A percentile compares a stretch with the other conserved stretches of the same genome.
Evolutionary conservation across 2,797 vertebrate genomes (phyloP).

Genomic region (Knipowitschia caucasica): DNA sequence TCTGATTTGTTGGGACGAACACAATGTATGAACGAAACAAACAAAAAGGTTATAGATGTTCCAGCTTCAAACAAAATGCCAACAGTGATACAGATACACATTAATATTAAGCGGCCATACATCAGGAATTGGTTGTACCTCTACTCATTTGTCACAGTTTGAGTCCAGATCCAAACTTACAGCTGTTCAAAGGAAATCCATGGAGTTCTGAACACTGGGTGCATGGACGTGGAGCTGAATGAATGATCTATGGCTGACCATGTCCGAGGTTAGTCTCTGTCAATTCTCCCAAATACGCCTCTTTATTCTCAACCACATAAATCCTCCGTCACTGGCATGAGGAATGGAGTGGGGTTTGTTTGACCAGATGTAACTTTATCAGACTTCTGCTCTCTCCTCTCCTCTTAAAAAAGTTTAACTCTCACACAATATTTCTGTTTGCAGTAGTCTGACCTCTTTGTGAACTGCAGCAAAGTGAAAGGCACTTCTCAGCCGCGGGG

Average conservation of each 20-base stretch:
- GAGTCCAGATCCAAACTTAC: slow-evolving; percentile 23
- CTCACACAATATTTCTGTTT: slow-evolving; percentile 78
- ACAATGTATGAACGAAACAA: background rate
- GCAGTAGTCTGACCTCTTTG: slow-evolving; percentile 75
- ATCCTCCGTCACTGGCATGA: slow-evolving; percentile 56
- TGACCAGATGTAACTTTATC: slow-evolving; percentile 75
- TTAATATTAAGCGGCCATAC: slow-evolving; percentile 11
- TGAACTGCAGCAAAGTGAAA: slow-evolving; percentile 79
- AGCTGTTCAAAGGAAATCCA: slow-evolving; percentile 52
- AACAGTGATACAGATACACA: background rate
- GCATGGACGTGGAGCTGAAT: slow-evolving; percentile 44
- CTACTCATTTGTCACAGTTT: slow-evolving; percentile 29
- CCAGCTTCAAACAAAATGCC: background rate
- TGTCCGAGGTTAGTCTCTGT: slow-evolving; percentile 63
- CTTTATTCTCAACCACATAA: slow-evolving; percentile 57
- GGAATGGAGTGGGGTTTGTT: slow-evolving; percentile 71
- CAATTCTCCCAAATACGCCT: slow-evolving; percentile 59
- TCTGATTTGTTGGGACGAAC: no score
- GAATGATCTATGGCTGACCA: slow-evolving; percentile 54
- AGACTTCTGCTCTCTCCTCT: slow-evolving; percentile 52
- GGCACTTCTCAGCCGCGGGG: slow-evolving; percentile 70
- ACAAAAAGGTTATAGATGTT: no score
- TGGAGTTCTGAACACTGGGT: slow-evolving; percentile 40
- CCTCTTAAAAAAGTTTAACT: slow-evolving; percentile 62
- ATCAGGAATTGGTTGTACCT: slow-evolving; percentile 49